These are phyloP conservation scores for Eurois occulta DNA, from an alignment of 2,888 invertebrate species.

Conservation along the genomic window DNA sequence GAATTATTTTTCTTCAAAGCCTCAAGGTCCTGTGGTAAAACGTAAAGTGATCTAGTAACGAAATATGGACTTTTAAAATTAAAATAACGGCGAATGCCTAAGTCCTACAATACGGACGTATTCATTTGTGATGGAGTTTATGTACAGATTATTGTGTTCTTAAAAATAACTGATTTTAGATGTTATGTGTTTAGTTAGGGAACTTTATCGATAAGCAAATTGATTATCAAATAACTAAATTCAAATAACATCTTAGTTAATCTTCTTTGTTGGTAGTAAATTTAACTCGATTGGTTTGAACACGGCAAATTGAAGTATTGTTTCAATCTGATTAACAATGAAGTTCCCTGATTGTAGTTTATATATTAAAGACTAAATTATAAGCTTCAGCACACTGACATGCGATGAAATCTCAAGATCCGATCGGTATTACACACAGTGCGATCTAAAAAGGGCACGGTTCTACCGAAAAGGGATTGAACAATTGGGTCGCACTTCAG, in stretches of 20 bases:
- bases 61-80: conserved; percentile 21
- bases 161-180: conserved; percentile 16
- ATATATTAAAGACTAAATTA: not conserved
- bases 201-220: not conserved
- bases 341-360: not conserved
- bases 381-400: not conserved
- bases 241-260: not conserved
- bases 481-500: not conserved
- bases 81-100: not conserved
- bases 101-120: not conserved
- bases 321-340: not conserved
- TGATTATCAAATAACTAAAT: not conserved
- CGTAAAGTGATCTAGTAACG: conserved; percentile 24
- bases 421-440: not conserved
- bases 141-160: conserved; percentile 19
- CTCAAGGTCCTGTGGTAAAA: not conserved
- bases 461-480: not conserved
- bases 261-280: not conserved
- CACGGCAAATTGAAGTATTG: too few relatives aligned
- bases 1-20: not conserved
- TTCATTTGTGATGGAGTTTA: conserved; percentile 20
- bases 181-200: not conserved
- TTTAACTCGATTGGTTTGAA: not conserved
- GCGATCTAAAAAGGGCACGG: not conserved
- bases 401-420: not conserved